phyloP scores from a whole-genome alignment of 2,797 vertebrate genomes.

The Catostomus latipinnis region DNA sequence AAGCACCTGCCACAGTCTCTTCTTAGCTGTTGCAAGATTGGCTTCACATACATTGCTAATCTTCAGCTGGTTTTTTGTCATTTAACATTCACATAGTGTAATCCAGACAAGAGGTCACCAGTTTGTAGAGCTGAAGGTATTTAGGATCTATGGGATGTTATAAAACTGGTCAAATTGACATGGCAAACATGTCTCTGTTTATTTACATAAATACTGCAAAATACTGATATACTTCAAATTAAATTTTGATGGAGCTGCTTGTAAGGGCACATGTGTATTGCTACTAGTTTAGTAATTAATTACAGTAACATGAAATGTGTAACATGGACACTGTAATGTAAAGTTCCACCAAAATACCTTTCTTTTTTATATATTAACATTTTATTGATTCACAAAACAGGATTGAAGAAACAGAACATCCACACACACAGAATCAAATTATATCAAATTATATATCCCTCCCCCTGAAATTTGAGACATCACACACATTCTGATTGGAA shows the following conservation, averaged over 20 bases:
- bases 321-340: neutral
- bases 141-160: no score
- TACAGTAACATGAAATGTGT: neutral
- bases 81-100: neutral
- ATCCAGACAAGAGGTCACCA: neutral
- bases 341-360: no score
- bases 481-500: no score
- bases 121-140: no score
- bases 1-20: slow-evolving; percentile 51
- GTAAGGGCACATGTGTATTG: neutral
- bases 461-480: no score
- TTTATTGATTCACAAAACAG: no score
- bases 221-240: no score
- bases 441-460: no score
- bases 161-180: neutral
- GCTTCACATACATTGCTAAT: neutral
- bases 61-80: neutral
- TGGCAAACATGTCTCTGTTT: no score
- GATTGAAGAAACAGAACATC: no score
- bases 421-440: no score
- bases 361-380: neutral
- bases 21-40: slow-evolving; percentile 24
- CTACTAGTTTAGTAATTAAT: neutral
- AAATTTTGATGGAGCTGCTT: neutral
- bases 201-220: no score